A percentile compares a stretch with the other conserved stretches of the same genome.
Evolutionary conservation across 53 echinoderm and acorn worm genomes (phyloP).

Genomic region (Astropecten irregularis): DNA sequence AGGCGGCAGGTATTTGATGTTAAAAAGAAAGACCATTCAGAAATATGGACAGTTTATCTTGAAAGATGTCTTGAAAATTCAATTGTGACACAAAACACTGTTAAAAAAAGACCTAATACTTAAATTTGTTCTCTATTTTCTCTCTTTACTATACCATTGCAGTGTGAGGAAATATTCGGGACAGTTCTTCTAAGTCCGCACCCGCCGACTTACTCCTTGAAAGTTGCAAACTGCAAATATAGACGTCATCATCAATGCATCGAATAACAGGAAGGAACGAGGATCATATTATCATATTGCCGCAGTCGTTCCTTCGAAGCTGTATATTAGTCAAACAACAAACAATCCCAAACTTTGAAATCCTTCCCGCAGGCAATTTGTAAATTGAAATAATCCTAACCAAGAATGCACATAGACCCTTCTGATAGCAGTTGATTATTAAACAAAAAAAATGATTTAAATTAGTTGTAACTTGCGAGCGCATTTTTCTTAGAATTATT

Average conservation of each 20-base stretch:
- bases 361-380: not conserved
- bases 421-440: slow-evolving; percentile 24
- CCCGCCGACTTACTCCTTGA: not conserved
- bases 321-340: not conserved
- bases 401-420: slow-evolving; percentile 22
- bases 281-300: not conserved
- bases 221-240: not conserved
- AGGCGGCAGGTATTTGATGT: too few relatives aligned
- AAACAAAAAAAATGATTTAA: not conserved
- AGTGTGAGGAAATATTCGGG: slow-evolving; percentile 83
- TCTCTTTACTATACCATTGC: slow-evolving; percentile 28
- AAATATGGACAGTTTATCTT: too few relatives aligned
- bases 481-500: too few relatives aligned
- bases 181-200: slow-evolving; percentile 19
- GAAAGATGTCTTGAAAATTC: too few relatives aligned
- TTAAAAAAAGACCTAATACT: too few relatives aligned
- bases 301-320: not conserved
- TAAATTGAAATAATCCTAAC: slow-evolving; percentile 33
- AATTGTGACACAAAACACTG: too few relatives aligned
- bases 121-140: not conserved
- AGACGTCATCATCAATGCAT: not conserved
- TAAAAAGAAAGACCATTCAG: too few relatives aligned
- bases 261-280: not conserved
- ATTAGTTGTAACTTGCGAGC: too few relatives aligned
- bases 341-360: not conserved